phyloP scores from a whole-genome alignment of 2,888 invertebrate genomes.

The Noctua comes region DNA sequence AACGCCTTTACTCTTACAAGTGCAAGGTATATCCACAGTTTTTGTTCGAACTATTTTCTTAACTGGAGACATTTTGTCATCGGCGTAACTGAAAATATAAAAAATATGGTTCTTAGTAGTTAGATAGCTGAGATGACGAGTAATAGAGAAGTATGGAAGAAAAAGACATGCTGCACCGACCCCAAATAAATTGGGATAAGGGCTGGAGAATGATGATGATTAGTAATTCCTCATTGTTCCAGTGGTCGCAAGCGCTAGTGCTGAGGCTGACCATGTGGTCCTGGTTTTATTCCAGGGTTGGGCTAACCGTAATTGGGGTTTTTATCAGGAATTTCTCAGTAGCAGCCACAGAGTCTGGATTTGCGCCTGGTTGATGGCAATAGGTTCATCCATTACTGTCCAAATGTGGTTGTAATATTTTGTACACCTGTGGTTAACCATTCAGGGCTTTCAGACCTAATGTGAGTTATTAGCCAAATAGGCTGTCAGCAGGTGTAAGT shows the following conservation, averaged over 20 bases:
- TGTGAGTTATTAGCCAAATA: too few species aligned
- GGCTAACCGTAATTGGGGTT: not conserved
- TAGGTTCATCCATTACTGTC: not conserved
- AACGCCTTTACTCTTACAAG: conserved; percentile 77
- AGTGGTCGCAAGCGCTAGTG: not conserved
- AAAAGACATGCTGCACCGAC: too few species aligned
- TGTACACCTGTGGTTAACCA: too few species aligned
- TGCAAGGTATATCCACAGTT: conserved; percentile 76
- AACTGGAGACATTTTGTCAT: conserved; percentile 78
- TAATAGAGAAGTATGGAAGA: too few species aligned
- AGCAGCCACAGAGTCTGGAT: not conserved
- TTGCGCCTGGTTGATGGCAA: not conserved
- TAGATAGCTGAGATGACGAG: too few species aligned
- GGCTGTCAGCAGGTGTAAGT: too few species aligned
- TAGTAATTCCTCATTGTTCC: not conserved
- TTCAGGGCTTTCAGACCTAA: too few species aligned
- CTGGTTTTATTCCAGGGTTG: not conserved
- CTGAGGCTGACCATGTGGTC: not conserved
- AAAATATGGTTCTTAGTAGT: not conserved
- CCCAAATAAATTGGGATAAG: too few species aligned
- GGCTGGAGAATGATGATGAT: too few species aligned
- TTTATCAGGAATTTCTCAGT: too few species aligned
- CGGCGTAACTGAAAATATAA: conserved; percentile 78
- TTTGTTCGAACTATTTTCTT: conserved; percentile 72
- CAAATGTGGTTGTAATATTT: too few species aligned